phyloP scores from a whole-genome alignment of 2,888 invertebrate species.

The Ethmia dodecea region DNA sequence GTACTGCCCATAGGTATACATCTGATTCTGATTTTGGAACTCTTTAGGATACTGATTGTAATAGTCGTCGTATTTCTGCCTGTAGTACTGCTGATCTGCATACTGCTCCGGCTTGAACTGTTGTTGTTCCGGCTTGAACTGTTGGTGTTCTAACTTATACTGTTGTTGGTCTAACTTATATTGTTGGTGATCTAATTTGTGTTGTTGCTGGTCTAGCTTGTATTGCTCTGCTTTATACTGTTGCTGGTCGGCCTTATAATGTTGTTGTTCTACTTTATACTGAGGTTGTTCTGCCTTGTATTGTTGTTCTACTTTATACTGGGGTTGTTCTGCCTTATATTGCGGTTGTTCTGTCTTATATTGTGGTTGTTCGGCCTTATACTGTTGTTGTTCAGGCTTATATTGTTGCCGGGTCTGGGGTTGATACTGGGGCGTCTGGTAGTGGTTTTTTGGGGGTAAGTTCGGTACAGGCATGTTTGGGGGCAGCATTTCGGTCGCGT shows the following conservation, averaged over 20 bases:
- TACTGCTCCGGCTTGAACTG: slow-evolving; percentile 21
- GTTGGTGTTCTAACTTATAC: slow-evolving; percentile 21
- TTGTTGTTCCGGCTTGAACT: slow-evolving; percentile 23
- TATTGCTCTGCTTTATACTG: slow-evolving; percentile 12
- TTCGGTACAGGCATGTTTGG: slow-evolving; percentile 43
- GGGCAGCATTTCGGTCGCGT: slow-evolving; percentile 66
- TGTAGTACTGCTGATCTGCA: slow-evolving; percentile 15
- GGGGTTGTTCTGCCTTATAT: slow-evolving; percentile 19
- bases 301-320: slow-evolving; percentile 17
- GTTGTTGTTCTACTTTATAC: slow-evolving; percentile 17
- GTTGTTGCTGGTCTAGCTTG: slow-evolving; percentile 1
- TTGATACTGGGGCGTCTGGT: slow-evolving; percentile 44
- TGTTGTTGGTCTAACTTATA: slow-evolving; percentile 16
- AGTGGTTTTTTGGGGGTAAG: slow-evolving; percentile 58
- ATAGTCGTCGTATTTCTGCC: slow-evolving; percentile 28
- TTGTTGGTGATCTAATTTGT: slow-evolving; percentile 29
- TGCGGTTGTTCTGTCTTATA: slow-evolving; percentile 24
- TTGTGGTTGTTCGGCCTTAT: slow-evolving; percentile 12
- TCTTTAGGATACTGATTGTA: slow-evolving; percentile 18
- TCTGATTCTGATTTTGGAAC: slow-evolving; percentile 21
- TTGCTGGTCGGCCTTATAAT: slow-evolving; percentile 7
- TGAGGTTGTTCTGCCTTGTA: slow-evolving; percentile 26
- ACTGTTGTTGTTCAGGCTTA: slow-evolving; percentile 21
- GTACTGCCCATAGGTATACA: slow-evolving; percentile 32
- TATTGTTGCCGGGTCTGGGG: slow-evolving; percentile 20